Conservation (phyloP, 2,113 vertebrate species). For the Anguilla rostrata region DNA sequence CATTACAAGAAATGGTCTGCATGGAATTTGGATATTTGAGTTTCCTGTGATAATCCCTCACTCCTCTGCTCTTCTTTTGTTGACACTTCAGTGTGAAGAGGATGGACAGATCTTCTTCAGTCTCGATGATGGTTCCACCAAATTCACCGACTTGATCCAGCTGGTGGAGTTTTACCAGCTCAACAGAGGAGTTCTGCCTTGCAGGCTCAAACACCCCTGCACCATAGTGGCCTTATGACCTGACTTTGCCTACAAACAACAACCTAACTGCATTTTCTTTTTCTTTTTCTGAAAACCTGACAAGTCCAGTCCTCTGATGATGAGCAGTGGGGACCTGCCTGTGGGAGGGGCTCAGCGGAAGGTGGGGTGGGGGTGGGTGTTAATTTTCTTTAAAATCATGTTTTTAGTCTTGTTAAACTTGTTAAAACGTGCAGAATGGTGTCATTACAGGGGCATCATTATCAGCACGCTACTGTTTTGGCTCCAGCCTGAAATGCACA, state of each 20-base stretch:
- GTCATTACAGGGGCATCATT: constrained; percentile 18
- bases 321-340: constrained; percentile 5
- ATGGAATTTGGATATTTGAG: neutral
- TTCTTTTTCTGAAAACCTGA: neutral
- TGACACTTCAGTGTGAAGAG: constrained; percentile 83
- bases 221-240: constrained; percentile 97
- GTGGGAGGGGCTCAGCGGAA: constrained; percentile 2
- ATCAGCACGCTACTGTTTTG: constrained; percentile 62
- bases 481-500: constrained; percentile 59
- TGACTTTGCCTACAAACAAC: constrained; percentile 37
- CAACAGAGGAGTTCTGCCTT: constrained; percentile 95
- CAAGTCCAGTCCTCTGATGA: neutral
- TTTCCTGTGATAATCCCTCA: neutral
- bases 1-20: too few species aligned
- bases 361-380: constrained; percentile 1
- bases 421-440: neutral
- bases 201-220: constrained; percentile 97
- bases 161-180: constrained; percentile 99
- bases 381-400: neutral
- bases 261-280: constrained; percentile 16
- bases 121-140: constrained; percentile 95
- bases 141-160: constrained; percentile 97
- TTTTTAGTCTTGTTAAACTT: constrained; percentile 7
- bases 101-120: constrained; percentile 94
- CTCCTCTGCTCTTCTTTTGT: neutral